Evolutionary conservation across 2,797 vertebrate genomes (phyloP), one percentile per base, ranked within the genome.

Genomic region (Anabas testudineus): DNA sequence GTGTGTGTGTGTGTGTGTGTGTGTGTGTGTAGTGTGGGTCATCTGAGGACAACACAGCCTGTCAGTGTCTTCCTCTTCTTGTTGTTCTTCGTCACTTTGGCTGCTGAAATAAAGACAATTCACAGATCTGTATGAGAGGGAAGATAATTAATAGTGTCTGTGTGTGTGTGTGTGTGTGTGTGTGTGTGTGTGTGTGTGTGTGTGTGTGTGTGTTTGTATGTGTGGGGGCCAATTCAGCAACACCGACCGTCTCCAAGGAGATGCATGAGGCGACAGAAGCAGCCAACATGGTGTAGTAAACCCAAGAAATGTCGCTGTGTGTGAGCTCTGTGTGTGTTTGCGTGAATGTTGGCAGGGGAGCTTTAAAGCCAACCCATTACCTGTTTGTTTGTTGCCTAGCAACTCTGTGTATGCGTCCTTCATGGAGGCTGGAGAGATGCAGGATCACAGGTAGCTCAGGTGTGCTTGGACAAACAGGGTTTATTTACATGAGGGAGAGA

Each of bases 161-260:
- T 82, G 72, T 6, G 6, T 51, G 39, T 58, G 43, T 62, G 26
- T 43, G 47, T 26, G 22, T 22, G 51, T 45, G 71, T 30, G 65
- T 74, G 81, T 85, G 39, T 72, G 49, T 82, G 72, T 5, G 5
- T 51, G 39, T 59, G 43, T 62, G 34, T 43, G 37, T 32, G n/a
- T 24, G 51, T 49, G 71, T 30, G n/a, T n/a, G n/a, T 59, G 43
- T 62, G 34, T 43, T 37, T 32, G n/a, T 24, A 51, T 49, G 71
- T 30, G 47, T 9, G 42, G 21, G 4, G 6, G 37, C 22, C 64
- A 36, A 48, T 42, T 41, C 60, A 67, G 71, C 72, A 65, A 61
- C 19, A 57, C 70, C 67, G 62, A 51, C 70, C 6, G 73, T 88
- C 89, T 90, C 89, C 86, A 86, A 71, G 89, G 90, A 83, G 86